Evolutionary conservation across 2,888 invertebrate species (phyloP).

Genomic region (Ctenicera cuprea): DNA sequence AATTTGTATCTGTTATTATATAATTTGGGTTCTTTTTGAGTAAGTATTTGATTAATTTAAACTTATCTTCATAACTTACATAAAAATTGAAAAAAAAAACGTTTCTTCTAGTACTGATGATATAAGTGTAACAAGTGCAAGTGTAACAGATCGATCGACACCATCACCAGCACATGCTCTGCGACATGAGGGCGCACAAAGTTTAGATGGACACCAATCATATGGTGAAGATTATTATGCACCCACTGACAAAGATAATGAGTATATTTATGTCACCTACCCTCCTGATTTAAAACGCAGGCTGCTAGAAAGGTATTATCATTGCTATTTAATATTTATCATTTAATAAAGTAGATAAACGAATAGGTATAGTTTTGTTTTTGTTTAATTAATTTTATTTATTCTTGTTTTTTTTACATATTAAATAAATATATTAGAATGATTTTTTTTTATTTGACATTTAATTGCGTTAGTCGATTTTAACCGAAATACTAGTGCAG

Average conservation of each 20-base stretch:
- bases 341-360: too few relatives aligned
- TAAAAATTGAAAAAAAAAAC: too few relatives aligned
- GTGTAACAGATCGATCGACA: conserved; percentile 80
- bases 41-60: conserved; percentile 74
- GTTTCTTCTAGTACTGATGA: conserved; percentile 78
- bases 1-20: conserved; percentile 92
- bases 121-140: conserved; percentile 80
- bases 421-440: too few relatives aligned
- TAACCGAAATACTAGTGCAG: too few relatives aligned
- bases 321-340: neutral
- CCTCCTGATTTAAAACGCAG: conserved; percentile 90
- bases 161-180: conserved; percentile 79
- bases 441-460: too few relatives aligned
- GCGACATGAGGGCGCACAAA: conserved; percentile 69
- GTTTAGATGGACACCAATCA: conserved; percentile 67
- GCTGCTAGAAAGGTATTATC: conserved; percentile 84
- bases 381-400: conserved; percentile 67
- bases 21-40: conserved; percentile 95
- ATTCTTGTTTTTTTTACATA: too few relatives aligned
- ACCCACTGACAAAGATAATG: conserved; percentile 77
- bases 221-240: conserved; percentile 72
- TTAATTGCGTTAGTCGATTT: too few relatives aligned
- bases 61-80: too few relatives aligned
- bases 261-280: conserved; percentile 92
- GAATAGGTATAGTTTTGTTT: too few relatives aligned